Conservation (phyloP, 2,888 invertebrate species). For the Pachydiplax longipennis region DNA sequence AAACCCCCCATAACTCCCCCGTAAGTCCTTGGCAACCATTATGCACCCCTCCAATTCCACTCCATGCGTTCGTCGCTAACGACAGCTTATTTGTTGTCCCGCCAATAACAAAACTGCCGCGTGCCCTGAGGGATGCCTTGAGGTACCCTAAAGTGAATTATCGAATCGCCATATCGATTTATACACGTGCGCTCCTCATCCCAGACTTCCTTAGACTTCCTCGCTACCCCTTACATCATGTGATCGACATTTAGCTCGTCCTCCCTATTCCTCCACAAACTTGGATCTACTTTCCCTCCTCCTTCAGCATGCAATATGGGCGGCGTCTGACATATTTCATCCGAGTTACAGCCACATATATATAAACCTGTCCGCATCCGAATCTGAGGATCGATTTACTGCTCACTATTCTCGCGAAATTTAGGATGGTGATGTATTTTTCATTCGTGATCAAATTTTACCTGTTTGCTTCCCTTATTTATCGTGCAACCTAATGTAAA, state of each 20-base stretch:
- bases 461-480: too few species aligned
- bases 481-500: too few species aligned
- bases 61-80: background rate
- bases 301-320: background rate
- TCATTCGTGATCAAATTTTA: too few species aligned
- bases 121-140: background rate
- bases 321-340: background rate
- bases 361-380: background rate
- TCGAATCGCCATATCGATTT: constrained; percentile 1
- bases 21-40: background rate
- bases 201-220: background rate
- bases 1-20: background rate
- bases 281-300: background rate
- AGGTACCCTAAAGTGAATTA: constrained; percentile 4
- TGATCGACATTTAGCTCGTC: background rate
- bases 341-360: background rate
- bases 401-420: background rate
- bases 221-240: background rate
- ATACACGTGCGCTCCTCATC: background rate
- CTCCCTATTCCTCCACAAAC: background rate
- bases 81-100: constrained; percentile 34
- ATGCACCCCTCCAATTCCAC: background rate
- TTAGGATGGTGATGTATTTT: background rate
- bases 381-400: background rate
- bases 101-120: background rate